phyloP scores from a whole-genome alignment of 2,888 invertebrate genomes.

The Vannuccia rotundouncinata region DNA sequence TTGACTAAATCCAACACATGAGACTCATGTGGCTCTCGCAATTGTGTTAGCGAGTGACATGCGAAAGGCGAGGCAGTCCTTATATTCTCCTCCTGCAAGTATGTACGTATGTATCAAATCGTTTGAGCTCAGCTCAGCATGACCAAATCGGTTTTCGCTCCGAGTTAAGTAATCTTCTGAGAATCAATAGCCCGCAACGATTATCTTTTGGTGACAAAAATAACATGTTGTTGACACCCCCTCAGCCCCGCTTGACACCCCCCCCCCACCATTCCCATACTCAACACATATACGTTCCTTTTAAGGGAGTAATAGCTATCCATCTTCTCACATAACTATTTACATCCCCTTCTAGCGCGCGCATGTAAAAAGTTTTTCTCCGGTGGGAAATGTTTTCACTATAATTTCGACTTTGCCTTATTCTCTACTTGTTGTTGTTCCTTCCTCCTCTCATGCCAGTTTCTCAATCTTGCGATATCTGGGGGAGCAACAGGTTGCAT shows the following conservation, averaged over 20 bases:
- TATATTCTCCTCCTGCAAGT: no score
- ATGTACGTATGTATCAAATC: not conserved
- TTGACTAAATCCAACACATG: not conserved
- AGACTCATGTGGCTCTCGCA: not conserved
- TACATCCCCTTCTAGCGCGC: no score
- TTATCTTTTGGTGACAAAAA: not conserved
- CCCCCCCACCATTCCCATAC: not conserved
- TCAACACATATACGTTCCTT: not conserved
- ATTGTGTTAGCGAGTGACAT: not conserved
- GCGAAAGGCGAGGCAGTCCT: no score
- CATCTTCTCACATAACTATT: not conserved
- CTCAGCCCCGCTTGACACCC: slow-evolving; percentile 4
- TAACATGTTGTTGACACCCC: slow-evolving; percentile 2
- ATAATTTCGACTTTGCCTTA: not conserved
- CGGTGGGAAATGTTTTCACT: not conserved
- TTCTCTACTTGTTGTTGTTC: no score
- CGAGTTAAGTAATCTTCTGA: slow-evolving; percentile 15
- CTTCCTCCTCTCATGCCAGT: not conserved
- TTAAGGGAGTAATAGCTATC: not conserved
- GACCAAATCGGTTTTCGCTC: slow-evolving; percentile 12
- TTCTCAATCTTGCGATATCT: not conserved
- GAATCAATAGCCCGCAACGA: slow-evolving; percentile 5
- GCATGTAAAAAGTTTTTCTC: not conserved
- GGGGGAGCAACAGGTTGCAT: not conserved
- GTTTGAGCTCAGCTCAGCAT: slow-evolving; percentile 4